These are phyloP conservation scores for Dryas iulia DNA, from an alignment of 1,140 invertebrate genomes.

Conservation along the genomic window DNA sequence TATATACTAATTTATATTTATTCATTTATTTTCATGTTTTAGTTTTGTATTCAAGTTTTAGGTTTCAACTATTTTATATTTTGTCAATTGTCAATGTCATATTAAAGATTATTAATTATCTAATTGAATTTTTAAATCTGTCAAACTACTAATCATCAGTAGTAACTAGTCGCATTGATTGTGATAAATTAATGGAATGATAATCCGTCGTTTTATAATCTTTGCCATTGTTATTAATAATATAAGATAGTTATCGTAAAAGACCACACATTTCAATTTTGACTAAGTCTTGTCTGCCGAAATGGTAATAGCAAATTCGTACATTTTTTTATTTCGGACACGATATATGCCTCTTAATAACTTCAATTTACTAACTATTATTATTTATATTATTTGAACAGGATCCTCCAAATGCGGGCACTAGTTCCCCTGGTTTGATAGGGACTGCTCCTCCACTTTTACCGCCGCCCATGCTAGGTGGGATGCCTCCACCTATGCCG, in stretches of 20 bases:
- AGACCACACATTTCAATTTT: neutral
- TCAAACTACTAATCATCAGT: neutral
- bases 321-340: neutral
- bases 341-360: neutral
- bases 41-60: too few relatives aligned
- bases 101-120: too few relatives aligned
- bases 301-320: neutral
- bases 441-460: conserved; percentile 46
- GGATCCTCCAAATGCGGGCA: conserved; percentile 57
- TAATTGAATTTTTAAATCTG: neutral
- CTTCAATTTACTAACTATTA: neutral
- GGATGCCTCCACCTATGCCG: conserved; percentile 46
- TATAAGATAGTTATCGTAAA: neutral
- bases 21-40: too few relatives aligned
- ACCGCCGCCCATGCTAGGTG: conserved; percentile 31
- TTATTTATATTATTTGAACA: conserved; percentile 37
- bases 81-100: neutral
- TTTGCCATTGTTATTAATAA: neutral
- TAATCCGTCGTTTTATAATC: neutral
- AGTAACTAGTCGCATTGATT: neutral
- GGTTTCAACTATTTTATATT: too few relatives aligned
- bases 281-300: neutral
- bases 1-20: too few relatives aligned
- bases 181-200: neutral
- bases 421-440: conserved; percentile 62